Evolutionary conservation across 2,113 vertebrate genomes (phyloP).

Genomic region (Rana temporaria): DNA sequence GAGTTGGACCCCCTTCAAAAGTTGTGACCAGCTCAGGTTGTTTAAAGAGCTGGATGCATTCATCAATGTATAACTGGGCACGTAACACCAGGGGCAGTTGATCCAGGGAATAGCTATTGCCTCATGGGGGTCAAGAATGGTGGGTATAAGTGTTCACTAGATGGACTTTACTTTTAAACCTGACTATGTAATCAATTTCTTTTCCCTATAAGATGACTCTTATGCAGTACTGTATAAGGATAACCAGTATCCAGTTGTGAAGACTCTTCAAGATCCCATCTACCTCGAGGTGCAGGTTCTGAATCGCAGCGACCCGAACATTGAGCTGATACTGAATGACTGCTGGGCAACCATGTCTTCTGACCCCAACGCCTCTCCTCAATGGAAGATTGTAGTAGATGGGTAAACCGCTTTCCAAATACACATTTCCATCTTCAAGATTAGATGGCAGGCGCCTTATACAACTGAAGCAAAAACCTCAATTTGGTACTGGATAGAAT

Average conservation of each 20-base stretch:
- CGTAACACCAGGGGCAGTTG: too few species aligned
- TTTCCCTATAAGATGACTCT: slow-evolving; percentile 63
- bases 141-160: too few species aligned
- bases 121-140: too few species aligned
- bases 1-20: too few species aligned
- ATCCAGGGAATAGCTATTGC: too few species aligned
- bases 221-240: slow-evolving; percentile 64
- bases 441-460: background rate
- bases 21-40: too few species aligned
- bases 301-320: slow-evolving; percentile 73
- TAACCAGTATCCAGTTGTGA: slow-evolving; percentile 71
- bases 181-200: too few species aligned
- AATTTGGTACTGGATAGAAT: too few species aligned
- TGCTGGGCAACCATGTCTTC: slow-evolving; percentile 73
- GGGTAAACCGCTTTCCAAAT: slow-evolving; percentile 66
- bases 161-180: too few species aligned
- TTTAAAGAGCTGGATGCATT: too few species aligned
- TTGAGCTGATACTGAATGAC: slow-evolving; percentile 72
- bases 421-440: background rate
- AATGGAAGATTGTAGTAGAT: slow-evolving; percentile 75
- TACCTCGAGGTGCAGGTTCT: slow-evolving; percentile 74
- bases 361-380: slow-evolving; percentile 62
- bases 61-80: too few species aligned
- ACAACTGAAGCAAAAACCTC: background rate
- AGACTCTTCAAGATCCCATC: slow-evolving; percentile 71